Evolutionary conservation across 2,888 invertebrate species (phyloP).

Genomic region (Omphaloscelis lunosa): DNA sequence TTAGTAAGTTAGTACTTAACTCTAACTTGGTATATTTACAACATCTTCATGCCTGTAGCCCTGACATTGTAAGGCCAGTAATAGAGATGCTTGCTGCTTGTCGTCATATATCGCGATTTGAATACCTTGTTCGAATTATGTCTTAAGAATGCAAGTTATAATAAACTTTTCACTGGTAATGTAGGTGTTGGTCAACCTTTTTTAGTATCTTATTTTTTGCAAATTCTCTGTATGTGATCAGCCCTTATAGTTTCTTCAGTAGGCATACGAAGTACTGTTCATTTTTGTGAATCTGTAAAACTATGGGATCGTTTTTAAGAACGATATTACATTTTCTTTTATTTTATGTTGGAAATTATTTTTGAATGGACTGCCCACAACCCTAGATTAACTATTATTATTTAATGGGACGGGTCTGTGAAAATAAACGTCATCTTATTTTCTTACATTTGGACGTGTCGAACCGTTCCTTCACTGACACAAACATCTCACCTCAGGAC

Average conservation of each 20-base stretch:
- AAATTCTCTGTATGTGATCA: not conserved
- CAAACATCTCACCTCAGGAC: not conserved
- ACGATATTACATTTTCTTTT: not conserved
- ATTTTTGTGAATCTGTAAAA: slow-evolving; percentile 1
- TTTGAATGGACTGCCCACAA: not conserved
- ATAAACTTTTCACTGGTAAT: not conserved
- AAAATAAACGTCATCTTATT: slow-evolving; percentile 1
- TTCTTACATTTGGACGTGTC: not conserved
- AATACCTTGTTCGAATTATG: slow-evolving; percentile 6
- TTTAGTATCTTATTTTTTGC: slow-evolving; percentile 2
- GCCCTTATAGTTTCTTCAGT: not conserved
- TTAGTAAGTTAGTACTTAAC: slow-evolving; percentile 52
- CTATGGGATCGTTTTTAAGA: not conserved
- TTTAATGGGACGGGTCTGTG: not conserved
- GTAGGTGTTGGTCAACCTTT: not conserved
- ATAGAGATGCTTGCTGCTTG: slow-evolving; percentile 30
- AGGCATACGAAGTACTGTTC: not conserved
- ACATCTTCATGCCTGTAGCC: slow-evolving; percentile 27
- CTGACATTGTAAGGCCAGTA: slow-evolving; percentile 33
- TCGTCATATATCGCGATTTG: slow-evolving; percentile 9
- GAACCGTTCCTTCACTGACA: not conserved
- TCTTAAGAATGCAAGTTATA: slow-evolving; percentile 9
- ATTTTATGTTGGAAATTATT: not conserved
- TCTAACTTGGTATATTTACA: slow-evolving; percentile 35
- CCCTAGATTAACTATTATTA: not conserved